Conservation (phyloP, 2,797 vertebrate genomes). For the Epinephelus malabaricus region DNA sequence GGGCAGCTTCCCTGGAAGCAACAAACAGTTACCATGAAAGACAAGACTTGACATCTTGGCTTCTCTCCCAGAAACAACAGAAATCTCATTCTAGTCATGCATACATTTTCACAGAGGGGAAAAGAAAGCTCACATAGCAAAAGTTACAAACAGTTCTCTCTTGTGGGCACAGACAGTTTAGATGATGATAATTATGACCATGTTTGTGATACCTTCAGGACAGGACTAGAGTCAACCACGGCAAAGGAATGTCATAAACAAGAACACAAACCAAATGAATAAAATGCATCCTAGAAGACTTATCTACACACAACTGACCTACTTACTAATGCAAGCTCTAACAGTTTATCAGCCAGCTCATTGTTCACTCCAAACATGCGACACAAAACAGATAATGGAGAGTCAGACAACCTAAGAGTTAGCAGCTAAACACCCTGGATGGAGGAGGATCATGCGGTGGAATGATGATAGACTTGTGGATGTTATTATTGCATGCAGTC, state of each 20-base stretch:
- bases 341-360: not conserved
- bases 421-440: constrained; percentile 24
- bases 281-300: not conserved
- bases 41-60: constrained; percentile 27
- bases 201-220: not conserved
- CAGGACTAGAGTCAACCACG: not conserved
- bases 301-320: constrained; percentile 5
- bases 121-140: not conserved
- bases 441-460: constrained; percentile 4
- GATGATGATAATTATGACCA: not conserved
- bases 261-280: not conserved
- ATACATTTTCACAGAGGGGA: constrained; percentile 4
- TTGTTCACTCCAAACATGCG: constrained; percentile 6
- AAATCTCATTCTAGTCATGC: constrained; percentile 8
- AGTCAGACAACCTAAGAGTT: constrained; percentile 30
- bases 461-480: constrained; percentile 34
- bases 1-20: constrained; percentile 94
- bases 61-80: constrained; percentile 33
- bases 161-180: not conserved
- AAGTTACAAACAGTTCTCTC: not conserved
- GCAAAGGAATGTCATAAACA: not conserved
- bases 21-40: constrained; percentile 76
- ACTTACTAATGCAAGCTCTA: not conserved
- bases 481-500: constrained; percentile 26
- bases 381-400: constrained; percentile 10